Evolutionary conservation across 2,888 invertebrate species (phyloP).

Genomic region (Agonopterix subpropinquella): DNA sequence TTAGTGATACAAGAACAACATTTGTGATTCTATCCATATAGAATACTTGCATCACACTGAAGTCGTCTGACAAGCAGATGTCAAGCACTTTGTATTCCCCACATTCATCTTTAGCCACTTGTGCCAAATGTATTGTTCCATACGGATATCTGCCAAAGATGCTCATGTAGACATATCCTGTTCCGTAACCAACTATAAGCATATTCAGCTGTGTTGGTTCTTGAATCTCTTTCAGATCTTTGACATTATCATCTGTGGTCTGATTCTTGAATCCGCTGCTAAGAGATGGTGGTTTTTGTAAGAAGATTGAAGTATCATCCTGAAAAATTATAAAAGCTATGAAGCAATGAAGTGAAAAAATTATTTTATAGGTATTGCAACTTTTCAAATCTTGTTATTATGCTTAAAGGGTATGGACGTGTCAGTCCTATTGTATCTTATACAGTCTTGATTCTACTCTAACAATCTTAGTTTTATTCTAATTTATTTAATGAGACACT

Average conservation of each 20-base stretch:
- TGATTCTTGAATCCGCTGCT: slow-evolving; percentile 71
- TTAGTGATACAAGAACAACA: slow-evolving; percentile 58
- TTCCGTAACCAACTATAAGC: slow-evolving; percentile 85
- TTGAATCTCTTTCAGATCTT: slow-evolving; percentile 76
- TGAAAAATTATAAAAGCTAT: slow-evolving; percentile 20
- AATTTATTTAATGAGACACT: no score
- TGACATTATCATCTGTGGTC: slow-evolving; percentile 69
- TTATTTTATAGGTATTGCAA: no score
- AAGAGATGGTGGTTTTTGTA: slow-evolving; percentile 74
- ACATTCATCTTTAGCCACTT: slow-evolving; percentile 73
- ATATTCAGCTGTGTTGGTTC: slow-evolving; percentile 81
- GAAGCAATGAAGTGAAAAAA: no score
- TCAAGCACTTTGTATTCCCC: slow-evolving; percentile 77
- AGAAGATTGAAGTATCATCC: slow-evolving; percentile 71
- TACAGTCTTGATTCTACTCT: no score
- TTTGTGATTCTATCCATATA: slow-evolving; percentile 69
- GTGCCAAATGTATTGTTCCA: slow-evolving; percentile 78
- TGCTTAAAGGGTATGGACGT: no score
- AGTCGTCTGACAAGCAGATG: slow-evolving; percentile 81
- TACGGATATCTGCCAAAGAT: slow-evolving; percentile 91
- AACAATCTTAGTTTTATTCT: no score
- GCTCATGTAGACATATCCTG: slow-evolving; percentile 83
- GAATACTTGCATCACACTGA: slow-evolving; percentile 81
- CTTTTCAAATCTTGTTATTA: no score
- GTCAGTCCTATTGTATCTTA: no score